Evolutionary conservation across 2,797 vertebrate species (phyloP).

Genomic region (Mareca penelope): DNA sequence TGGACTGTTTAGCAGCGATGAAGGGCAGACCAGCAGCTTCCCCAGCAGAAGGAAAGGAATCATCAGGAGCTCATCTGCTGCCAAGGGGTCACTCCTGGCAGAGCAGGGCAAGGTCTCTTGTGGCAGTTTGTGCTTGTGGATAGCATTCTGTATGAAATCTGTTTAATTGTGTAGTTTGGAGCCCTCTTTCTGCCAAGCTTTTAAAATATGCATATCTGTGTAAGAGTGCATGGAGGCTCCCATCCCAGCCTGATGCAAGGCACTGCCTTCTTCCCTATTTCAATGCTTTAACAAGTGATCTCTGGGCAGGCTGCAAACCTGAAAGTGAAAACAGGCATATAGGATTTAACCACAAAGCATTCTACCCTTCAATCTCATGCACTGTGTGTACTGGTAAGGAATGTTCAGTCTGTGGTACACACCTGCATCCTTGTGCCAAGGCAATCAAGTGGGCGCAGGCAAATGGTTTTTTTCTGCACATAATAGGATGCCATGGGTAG

Average conservation of each 20-base stretch:
- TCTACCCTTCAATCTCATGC: not conserved
- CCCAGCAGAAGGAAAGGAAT: not conserved
- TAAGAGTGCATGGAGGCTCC: not conserved
- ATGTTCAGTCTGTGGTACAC: not conserved
- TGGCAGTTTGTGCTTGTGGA: accelerated
- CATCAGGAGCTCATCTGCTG: accelerated
- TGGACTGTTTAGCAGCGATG: not conserved
- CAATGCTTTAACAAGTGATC: not conserved
- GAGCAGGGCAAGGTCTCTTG: not conserved
- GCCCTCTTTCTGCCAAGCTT: constrained; percentile 70
- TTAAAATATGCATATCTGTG: constrained; percentile 40
- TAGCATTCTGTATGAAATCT: not conserved
- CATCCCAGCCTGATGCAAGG: not conserved
- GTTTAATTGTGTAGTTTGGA: constrained; percentile 63
- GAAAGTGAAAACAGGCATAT: accelerated
- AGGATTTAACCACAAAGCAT: accelerated
- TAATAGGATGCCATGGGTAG: not conserved
- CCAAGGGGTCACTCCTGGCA: not conserved
- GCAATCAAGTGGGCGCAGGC: accelerated
- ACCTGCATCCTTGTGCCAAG: accelerated
- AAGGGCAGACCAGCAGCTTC: not conserved
- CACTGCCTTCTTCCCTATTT: not conserved
- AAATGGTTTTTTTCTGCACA: not conserved
- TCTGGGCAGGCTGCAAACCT: not conserved
- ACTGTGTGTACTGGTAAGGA: accelerated